Base-by-base conservation (phyloP, 2,888 invertebrate genomes). In the Eudasyphora cyanicolor region DNA sequence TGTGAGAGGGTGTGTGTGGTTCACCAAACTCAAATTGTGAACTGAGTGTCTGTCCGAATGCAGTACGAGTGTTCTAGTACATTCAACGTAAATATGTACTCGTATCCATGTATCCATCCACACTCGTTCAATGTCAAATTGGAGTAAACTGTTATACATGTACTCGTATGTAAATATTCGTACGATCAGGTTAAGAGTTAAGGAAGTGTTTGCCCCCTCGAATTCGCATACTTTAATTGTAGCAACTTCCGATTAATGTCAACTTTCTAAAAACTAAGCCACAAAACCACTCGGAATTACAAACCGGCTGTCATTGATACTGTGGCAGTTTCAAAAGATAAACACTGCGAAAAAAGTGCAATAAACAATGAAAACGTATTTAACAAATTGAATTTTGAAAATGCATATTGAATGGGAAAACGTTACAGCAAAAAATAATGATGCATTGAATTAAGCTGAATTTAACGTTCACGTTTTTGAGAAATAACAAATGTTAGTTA, bases 201-300 rank as follows among this genome's bases (percentile, higher is more conserved):
- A 67, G 67, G 67, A 67, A 67, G 21, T 42, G 2, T 42, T 67
- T 42, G n/a, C 64, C 42, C 60, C 60, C 17, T n/a, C n/a, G n/a
- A 60, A 29, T n/a, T 29, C 29, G 7, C 29, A 3, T 29, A n/a
- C n/a, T 67, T 21, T 3, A 42, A 21, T 42, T 17, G 1, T 12
- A 42, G n/a, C 24, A 38, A 42, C 38, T 67, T 67, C 67, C 67
- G 67, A 8, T 67, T 35, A n/a, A 32, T 64, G 64, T 64, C 64
- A 67, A 67, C 67, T 67, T 67, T 67, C 67, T 67, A 67, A 67
- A 64, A 67, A 21, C 35, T 32, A 42, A 42, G 24, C 35, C n/a
- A 64, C 1, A 35, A 64, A 38, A 64, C 62, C 32, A 62, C 32
- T 17, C 17, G 29, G 1, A 64, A 32, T 64, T 32, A 32, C 29